Base-by-base conservation (phyloP, 2,888 invertebrate species). In the Conus canariensis region DNA sequence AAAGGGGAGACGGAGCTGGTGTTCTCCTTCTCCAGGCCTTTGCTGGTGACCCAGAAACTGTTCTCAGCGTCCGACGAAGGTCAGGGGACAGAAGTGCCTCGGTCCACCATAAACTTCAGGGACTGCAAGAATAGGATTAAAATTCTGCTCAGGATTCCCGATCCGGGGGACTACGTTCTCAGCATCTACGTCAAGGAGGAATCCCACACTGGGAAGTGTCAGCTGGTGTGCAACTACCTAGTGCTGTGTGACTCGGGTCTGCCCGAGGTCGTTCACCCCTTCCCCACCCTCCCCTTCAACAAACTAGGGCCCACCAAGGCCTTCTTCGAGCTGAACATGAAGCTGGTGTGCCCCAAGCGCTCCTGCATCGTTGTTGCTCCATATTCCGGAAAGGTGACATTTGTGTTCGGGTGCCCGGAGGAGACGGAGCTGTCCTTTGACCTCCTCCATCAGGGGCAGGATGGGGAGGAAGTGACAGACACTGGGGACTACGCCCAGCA, bases 1-100 rank as follows among this genome's bases (percentile, higher is more conserved):
- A 93, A 94, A 22, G 95, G 95, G 12, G 92, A 93, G 88, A 94
- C 95, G 16, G 94, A 95, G 88, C 93, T 95, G 10, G 92, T 93
- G 82, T 95, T 95, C 91, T 0, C 58, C 3, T 74, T 19, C 59
- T 85, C 74, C 58, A 85, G 56, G 56, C 85, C 60, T 12, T 16
- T 89, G 58, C 70, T 89, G 25, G 74, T 70, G n/a, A 89, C 89
- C 16, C 89, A 89, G 59, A 89, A 89, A 25, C 70, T 89, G 10
- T 85, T 70, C 16, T 56, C 16, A 5, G 85, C 56, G 8, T 64
- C 45, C 3, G 85, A 67, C 16, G 59, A 89, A 4, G 85, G 59
- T 4, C 74, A 64, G 16, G 83, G 83, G 16, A 19, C 6, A 7
- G 89, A 89, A 22, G 59, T 89, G n/a, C 70, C 25, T 12, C 83